phyloP scores from a whole-genome alignment of 2,113 vertebrate genomes.

The Orthochromis indermauri region DNA sequence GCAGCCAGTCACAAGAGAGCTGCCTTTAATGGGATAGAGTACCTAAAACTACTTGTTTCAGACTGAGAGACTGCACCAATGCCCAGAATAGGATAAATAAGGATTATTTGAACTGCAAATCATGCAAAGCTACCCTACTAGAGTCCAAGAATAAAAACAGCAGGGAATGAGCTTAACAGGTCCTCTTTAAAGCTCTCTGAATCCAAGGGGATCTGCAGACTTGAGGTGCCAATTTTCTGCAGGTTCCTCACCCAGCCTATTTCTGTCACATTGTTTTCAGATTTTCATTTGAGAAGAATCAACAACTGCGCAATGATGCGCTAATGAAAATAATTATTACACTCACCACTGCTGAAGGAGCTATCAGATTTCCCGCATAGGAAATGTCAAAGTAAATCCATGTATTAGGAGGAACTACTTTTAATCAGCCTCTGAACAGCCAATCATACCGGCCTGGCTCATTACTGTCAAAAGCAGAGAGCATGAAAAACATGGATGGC shows the following conservation, averaged over 20 bases:
- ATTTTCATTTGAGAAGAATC: neutral
- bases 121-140: neutral
- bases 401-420: conserved; percentile 43
- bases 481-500: conserved; percentile 57
- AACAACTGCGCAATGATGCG: neutral
- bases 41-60: neutral
- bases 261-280: neutral
- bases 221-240: neutral
- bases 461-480: conserved; percentile 56
- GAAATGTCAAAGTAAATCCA: conserved; percentile 58
- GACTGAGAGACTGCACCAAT: neutral
- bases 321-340: conserved; percentile 2
- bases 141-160: neutral
- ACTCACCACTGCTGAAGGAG: neutral
- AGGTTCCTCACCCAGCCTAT: neutral
- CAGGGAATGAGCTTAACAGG: neutral
- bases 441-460: conserved; percentile 47
- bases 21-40: neutral
- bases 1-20: neutral
- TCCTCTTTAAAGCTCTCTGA: neutral
- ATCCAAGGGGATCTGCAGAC: neutral
- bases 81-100: neutral
- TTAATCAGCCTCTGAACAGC: conserved; percentile 60
- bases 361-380: neutral
- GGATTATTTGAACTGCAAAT: neutral